A percentile compares a stretch with the other conserved stretches of the same genome.
phyloP scores from a whole-genome alignment of 2,113 vertebrate genomes.

The Bolborhynchus lineola region DNA sequence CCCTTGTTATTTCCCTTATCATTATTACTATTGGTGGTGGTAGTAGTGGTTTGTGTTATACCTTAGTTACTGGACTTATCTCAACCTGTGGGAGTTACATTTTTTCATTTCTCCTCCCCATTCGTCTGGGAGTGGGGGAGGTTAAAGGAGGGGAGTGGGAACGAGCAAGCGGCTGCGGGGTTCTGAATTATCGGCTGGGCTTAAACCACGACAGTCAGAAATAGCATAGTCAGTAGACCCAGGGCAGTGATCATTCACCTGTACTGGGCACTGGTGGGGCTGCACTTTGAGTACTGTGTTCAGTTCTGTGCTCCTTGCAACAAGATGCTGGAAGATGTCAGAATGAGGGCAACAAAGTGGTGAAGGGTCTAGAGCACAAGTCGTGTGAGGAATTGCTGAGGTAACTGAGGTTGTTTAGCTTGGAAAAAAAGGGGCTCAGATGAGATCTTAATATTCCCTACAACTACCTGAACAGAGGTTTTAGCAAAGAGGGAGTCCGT shows the following conservation, averaged over 20 bases:
- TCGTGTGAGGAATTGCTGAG: not conserved
- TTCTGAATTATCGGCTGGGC: too few species aligned
- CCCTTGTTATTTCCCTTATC: too few species aligned
- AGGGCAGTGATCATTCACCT: not conserved
- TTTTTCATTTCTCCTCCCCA: too few species aligned
- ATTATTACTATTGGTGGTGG: too few species aligned
- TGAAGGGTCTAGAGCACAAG: not conserved
- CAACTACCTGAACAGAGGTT: not conserved
- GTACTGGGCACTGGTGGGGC: fast-evolving
- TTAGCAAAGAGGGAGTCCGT: not conserved
- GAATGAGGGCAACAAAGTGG: not conserved
- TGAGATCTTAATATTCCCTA: not conserved
- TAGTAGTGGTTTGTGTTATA: too few species aligned
- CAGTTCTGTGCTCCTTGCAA: not conserved
- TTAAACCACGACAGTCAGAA: not conserved
- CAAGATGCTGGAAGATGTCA: fast-evolving
- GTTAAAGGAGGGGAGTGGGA: too few species aligned
- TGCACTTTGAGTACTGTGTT: fast-evolving
- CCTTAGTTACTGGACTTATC: too few species aligned
- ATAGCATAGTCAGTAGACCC: not conserved
- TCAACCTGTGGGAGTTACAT: too few species aligned
- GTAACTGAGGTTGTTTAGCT: not conserved
- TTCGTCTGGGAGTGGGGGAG: too few species aligned
- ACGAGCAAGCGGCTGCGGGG: too few species aligned
- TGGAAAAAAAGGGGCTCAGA: not conserved